These are phyloP conservation scores for Rhinatrema bivittatum DNA, from an alignment of 2,797 vertebrate genomes.

Conservation along the genomic window DNA sequence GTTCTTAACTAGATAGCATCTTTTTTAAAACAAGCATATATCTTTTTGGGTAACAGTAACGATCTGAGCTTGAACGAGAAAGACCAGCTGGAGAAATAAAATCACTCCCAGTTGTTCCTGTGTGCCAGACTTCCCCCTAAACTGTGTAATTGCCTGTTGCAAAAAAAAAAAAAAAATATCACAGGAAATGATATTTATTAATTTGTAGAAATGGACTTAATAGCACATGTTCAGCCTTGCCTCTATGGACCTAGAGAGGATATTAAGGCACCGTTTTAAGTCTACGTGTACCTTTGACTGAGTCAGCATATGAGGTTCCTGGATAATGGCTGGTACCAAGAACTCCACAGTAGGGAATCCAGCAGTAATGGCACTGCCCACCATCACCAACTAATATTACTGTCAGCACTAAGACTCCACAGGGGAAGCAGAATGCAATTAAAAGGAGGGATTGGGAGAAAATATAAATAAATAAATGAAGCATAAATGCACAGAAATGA, in stretches of 20 bases:
- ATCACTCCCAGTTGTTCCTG: not conserved
- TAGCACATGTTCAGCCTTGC: accelerated
- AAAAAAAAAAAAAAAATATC: not conserved
- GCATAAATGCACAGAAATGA: not conserved
- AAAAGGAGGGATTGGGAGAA: not conserved
- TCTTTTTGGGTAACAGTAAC: too few species aligned
- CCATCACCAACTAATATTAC: not conserved
- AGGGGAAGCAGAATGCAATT: not conserved
- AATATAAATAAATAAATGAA: not conserved
- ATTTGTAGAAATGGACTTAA: not conserved
- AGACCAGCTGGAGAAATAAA: not conserved
- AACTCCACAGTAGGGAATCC: not conserved
- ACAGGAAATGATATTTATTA: not conserved
- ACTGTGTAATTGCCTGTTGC: not conserved
- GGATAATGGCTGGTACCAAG: not conserved
- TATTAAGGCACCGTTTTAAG: not conserved
- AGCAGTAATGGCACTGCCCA: not conserved
- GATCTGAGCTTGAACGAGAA: not conserved
- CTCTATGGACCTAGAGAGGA: not conserved
- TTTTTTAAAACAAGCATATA: too few species aligned
- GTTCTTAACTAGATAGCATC: too few species aligned
- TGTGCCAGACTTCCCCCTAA: not conserved
- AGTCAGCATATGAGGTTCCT: not conserved
- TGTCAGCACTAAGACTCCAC: not conserved
- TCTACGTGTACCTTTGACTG: not conserved